Base-by-base conservation (phyloP, 1,140 invertebrate genomes). In the Drosophila pachea region DNA sequence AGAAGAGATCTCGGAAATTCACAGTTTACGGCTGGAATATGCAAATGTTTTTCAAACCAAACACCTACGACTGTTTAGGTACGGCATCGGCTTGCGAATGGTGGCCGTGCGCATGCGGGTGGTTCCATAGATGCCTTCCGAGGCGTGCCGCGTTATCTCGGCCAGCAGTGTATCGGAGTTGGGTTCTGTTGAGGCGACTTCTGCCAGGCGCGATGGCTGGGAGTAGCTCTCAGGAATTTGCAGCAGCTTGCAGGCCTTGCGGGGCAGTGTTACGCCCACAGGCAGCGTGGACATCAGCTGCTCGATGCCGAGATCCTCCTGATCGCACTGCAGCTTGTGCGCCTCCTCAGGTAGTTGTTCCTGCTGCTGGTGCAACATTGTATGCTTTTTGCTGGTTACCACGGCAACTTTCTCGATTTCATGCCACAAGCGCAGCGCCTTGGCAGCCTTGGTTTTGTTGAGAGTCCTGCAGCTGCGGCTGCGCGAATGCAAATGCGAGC, bases 51-150 rank as follows among this genome's bases (percentile, higher is more conserved):
- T 22, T 22, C 22, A 22, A 22, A 22, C 22, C 1, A 22, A 67
- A 86, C 66, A 88, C 87, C 75, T 88, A 88, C 87, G 77, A 66
- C 87, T 88, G 72, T 87, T 88, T 56, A 88, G 50, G 58, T 88
- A 88, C 2, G 87, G 87, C 87, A 86, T 88, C 8, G 87, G 87
- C 43, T 88, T 88, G 47, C 87, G 53, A 54, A 88, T 88, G 2
- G 87, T 88, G 6, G 87, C 87, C 0, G 87, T 88, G 50, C 87
- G 74, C 83, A 88, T 84, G 53, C 87, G 86, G 33, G 83, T 88
- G 2, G 87, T 86, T 63, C 87, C 81, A 42, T 88, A 84, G 56
- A 88, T 88, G 40, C 87, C 82, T 50, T 77, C 67, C 12, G 68
- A 54, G 52, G 83, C 82, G 52, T 81, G 40, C 0, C 33, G 54